Base-by-base conservation (phyloP, 2,888 invertebrate species). In the Caenorhabditis sinica region DNA sequence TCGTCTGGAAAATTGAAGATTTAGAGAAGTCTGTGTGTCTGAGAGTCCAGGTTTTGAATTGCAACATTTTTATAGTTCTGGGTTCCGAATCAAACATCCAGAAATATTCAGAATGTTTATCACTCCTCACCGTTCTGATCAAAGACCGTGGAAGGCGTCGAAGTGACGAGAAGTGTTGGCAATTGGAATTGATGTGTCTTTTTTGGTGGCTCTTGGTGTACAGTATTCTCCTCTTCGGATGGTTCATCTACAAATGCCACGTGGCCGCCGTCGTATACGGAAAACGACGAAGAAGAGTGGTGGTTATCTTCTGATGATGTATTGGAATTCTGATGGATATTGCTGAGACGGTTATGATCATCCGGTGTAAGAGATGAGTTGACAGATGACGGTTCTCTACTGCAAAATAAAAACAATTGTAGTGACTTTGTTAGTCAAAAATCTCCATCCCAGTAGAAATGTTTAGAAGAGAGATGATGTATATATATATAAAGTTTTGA, bases 161-260 rank as follows among this genome's bases (percentile, higher is more conserved):
- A 84, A 9, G 81, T 84, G 63, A 84, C 81, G 28, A 80, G 61
- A 30, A 84, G 71, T 9, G 80, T 84, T 13, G 84, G 84, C 25
- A 84, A 15, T 43, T 76, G 75, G n/a, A 76, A 69, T 13, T 69
- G 69, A 56, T 40, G 69, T 20, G 45, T 49, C 20, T 40, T n/a
- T 5, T 11, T 20, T 15, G 45, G 49, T 49, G 13, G 61, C 25
- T 40, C 25, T 33, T 28, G 43, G 17, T n/a, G 61, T 30, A 15
- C 36, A 51, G 36, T n/a, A 25, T 28, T n/a, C n/a, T n/a, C n/a
- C n/a, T n/a, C 28, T 13, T 53, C 53, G 11, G 53, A 23, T 28
- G 20, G 56, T 45, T 77, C 76, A 68, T 77, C 76, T 58, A 75
- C 75, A 43, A 66, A 60, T 23, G 43, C 51, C 40, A 53, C 49